These are phyloP conservation scores for Galerucella calmariensis DNA, from an alignment of 2,888 invertebrate species.

Conservation along the genomic window DNA sequence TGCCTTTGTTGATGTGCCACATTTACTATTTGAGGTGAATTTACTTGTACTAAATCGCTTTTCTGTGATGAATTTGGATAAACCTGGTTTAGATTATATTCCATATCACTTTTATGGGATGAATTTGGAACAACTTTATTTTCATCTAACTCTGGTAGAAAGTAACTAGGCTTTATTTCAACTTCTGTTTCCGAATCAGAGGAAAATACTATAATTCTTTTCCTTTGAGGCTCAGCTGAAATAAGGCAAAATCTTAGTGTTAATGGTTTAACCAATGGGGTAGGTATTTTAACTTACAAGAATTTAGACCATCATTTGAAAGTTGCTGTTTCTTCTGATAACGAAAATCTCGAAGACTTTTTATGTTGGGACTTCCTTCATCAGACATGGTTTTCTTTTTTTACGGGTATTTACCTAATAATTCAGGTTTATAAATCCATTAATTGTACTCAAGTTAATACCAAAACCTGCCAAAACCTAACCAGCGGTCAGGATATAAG, in stretches of 20 bases:
- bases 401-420: neutral
- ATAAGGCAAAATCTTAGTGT: conserved; percentile 4
- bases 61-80: conserved; percentile 10
- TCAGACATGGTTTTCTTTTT: conserved; percentile 56
- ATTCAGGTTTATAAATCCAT: conserved; percentile 12
- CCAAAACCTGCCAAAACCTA: conserved; percentile 4
- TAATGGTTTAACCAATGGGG: conserved; percentile 20
- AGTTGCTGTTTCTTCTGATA: conserved; percentile 72
- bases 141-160: conserved; percentile 4
- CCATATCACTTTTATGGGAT: neutral
- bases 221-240: conserved; percentile 32
- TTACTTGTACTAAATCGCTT: conserved; percentile 5
- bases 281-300: conserved; percentile 52
- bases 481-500: conserved; percentile 12
- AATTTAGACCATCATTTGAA: conserved; percentile 53
- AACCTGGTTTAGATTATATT: neutral
- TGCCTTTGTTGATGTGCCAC: conserved; percentile 14
- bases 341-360: conserved; percentile 76
- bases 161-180: conserved; percentile 46
- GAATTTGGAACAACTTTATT: neutral
- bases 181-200: conserved; percentile 70
- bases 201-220: conserved; percentile 51
- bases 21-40: neutral
- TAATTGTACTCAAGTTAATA: neutral
- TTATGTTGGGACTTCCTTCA: conserved; percentile 70